phyloP scores from a whole-genome alignment of 2,888 invertebrate genomes.

The Muschampia staudingeri region DNA sequence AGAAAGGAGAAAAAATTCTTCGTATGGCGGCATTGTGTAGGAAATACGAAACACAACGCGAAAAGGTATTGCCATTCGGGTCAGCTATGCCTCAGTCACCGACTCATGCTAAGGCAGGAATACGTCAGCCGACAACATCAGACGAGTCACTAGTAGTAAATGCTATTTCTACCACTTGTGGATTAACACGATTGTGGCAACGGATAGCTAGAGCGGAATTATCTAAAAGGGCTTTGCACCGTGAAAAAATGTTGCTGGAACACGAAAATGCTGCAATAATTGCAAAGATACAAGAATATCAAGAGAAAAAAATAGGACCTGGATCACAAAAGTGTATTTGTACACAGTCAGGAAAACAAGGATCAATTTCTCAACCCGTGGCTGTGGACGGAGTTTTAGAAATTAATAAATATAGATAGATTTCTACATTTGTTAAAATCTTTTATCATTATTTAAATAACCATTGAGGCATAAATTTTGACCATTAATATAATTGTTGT shows the following conservation, averaged over 20 bases:
- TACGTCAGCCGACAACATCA: conserved; percentile 70
- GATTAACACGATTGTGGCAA: conserved; percentile 85
- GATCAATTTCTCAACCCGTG: conserved; percentile 70
- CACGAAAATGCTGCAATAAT: conserved; percentile 80
- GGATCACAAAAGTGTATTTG: conserved; percentile 76
- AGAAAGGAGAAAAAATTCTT: conserved; percentile 89
- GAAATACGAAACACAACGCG: conserved; percentile 90
- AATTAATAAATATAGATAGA: conserved; percentile 73
- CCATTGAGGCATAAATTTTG: not conserved
- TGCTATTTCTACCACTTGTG: conserved; percentile 79
- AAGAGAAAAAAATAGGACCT: conserved; percentile 72
- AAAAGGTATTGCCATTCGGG: conserved; percentile 87
- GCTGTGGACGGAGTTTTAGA: conserved; percentile 80
- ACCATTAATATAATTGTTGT: not conserved
- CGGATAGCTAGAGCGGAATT: conserved; percentile 84
- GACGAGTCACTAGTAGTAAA: conserved; percentile 81
- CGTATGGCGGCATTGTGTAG: conserved; percentile 89
- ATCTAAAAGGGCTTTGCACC: conserved; percentile 79
- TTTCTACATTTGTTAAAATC: not conserved
- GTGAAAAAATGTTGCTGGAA: conserved; percentile 82
- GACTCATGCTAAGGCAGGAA: conserved; percentile 71
- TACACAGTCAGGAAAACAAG: conserved; percentile 63
- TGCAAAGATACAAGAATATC: conserved; percentile 72
- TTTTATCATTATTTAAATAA: no score
- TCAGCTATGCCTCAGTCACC: conserved; percentile 75